Evolutionary conservation across 2,113 vertebrate genomes (phyloP).

Genomic region (Paralichthys olivaceus): DNA sequence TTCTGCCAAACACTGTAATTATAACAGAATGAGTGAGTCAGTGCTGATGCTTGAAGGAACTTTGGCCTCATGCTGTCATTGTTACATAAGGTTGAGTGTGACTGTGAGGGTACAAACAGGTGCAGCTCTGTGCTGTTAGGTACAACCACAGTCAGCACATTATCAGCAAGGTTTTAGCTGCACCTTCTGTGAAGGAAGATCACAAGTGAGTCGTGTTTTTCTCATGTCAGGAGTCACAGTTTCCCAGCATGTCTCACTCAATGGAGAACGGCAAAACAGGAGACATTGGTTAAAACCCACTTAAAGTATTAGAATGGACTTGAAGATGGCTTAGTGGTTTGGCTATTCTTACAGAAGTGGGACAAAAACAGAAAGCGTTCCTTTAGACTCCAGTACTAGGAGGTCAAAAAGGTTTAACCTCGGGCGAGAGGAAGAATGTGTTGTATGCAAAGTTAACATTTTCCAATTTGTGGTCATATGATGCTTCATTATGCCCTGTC

Average conservation of each 20-base stretch:
- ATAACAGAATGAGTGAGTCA: conserved; percentile 4
- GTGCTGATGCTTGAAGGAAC: conserved; percentile 3
- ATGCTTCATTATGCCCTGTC: not conserved
- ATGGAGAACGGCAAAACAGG: not conserved
- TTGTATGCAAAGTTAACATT: too few relatives aligned
- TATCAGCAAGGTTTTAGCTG: not conserved
- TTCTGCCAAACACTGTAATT: not conserved
- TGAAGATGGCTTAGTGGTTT: too few relatives aligned
- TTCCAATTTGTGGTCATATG: not conserved
- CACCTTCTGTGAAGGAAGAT: not conserved
- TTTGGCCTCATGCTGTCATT: conserved; percentile 1
- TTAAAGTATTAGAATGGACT: too few relatives aligned
- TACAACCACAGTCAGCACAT: conserved; percentile 9
- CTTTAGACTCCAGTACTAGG: too few relatives aligned
- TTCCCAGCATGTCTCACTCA: conserved; percentile 7
- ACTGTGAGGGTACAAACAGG: conserved; percentile 26
- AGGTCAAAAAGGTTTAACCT: too few relatives aligned
- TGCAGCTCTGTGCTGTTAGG: conserved; percentile 20
- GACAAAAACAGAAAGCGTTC: too few relatives aligned
- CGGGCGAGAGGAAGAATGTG: too few relatives aligned
- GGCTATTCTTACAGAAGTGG: too few relatives aligned
- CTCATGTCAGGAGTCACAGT: conserved; percentile 11
- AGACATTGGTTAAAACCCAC: not conserved
- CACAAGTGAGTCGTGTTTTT: not conserved
- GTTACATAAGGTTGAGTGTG: conserved; percentile 29